These are phyloP conservation scores for Leptatherina wallacei DNA, from an alignment of 2,797 vertebrate genomes.

Conservation along the genomic window DNA sequence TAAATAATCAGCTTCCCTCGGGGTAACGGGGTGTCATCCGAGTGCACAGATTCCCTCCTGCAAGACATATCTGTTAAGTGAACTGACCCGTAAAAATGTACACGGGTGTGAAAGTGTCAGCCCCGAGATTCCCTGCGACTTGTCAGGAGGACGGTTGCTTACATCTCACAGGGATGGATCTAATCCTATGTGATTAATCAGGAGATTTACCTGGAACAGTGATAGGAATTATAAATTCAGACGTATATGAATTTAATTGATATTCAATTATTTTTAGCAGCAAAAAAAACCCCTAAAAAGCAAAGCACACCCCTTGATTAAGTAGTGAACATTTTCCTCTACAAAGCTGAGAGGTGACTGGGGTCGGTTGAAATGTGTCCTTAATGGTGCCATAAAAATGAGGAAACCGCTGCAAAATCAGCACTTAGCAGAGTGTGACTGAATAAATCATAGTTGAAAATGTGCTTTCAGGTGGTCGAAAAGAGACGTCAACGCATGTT, in stretches of 20 bases:
- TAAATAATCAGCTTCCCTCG: not conserved
- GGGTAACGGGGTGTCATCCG: not conserved
- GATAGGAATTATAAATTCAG: no score
- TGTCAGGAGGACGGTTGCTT: not conserved
- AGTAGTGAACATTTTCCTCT: not conserved
- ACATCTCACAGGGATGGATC: not conserved
- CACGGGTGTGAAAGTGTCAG: not conserved
- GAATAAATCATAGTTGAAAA: constrained; percentile 6
- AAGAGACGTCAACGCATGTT: constrained; percentile 6
- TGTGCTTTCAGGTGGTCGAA: constrained; percentile 16
- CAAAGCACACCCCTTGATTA: not conserved
- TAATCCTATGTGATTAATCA: not conserved
- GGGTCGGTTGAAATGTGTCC: constrained; percentile 2
- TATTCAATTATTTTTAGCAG: no score
- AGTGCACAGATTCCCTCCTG: not conserved
- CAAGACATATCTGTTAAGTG: not conserved
- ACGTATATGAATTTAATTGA: no score
- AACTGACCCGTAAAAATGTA: not conserved
- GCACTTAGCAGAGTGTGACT: constrained; percentile 7
- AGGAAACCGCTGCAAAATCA: constrained; percentile 5
- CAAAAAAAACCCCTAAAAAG: not conserved
- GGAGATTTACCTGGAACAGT: no score
- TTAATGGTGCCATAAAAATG: constrained; percentile 14
- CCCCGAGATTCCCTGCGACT: not conserved
- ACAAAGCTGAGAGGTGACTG: constrained; percentile 2